phyloP scores from a whole-genome alignment of 2,113 vertebrate species.

The Ctenomys sociabilis region DNA sequence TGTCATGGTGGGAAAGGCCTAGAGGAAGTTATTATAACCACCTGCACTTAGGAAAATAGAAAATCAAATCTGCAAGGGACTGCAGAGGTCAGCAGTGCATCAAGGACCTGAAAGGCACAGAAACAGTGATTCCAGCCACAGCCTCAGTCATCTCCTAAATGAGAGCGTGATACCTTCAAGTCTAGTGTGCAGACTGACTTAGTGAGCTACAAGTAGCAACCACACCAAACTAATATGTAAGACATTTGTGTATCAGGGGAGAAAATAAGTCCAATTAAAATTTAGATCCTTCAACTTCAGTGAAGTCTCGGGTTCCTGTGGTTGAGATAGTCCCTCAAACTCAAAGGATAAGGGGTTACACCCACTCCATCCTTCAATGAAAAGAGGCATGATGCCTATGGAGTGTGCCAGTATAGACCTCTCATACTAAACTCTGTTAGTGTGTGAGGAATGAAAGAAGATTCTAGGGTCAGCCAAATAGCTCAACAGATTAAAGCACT shows the following conservation, averaged over 20 bases:
- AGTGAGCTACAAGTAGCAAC: background rate
- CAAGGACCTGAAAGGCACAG: background rate
- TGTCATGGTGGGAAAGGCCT: background rate
- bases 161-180: background rate
- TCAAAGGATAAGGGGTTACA: background rate
- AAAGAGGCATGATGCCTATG: background rate
- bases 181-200: background rate
- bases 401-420: background rate
- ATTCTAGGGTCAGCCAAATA: too few species aligned
- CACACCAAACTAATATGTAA: background rate
- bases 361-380: background rate
- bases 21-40: background rate
- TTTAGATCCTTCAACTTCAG: background rate
- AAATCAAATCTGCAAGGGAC: background rate
- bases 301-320: background rate
- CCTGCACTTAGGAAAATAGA: background rate
- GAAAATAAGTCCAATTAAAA: background rate
- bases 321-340: background rate
- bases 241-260: background rate
- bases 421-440: background rate
- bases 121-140: too few species aligned
- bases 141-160: background rate
- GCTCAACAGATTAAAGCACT: too few species aligned
- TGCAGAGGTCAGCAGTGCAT: background rate
- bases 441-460: background rate